phyloP scores from a whole-genome alignment of 2,797 vertebrate species.

The Smutsia temminckii region DNA sequence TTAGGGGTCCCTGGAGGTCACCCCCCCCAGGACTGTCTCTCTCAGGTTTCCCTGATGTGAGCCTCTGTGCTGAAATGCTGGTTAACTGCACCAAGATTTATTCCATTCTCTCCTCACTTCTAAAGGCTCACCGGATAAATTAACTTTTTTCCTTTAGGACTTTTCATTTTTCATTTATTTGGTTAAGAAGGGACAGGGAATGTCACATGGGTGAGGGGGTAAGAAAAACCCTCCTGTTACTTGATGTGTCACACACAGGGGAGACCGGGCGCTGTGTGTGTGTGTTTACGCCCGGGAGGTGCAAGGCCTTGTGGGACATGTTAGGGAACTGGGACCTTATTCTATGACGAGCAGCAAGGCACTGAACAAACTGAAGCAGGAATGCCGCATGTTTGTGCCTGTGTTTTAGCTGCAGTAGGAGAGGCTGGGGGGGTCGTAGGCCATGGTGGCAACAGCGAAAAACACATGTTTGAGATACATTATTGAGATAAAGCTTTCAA shows the following conservation, averaged over 20 bases:
- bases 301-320: not conserved
- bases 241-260: not conserved
- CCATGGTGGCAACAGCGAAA: accelerated
- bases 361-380: not conserved
- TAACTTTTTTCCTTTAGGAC: not conserved
- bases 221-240: not conserved
- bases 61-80: not conserved
- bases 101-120: not conserved
- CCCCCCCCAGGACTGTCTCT: not conserved
- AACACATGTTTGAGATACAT: not conserved
- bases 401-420: not conserved
- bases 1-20: not conserved
- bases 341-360: not conserved
- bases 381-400: accelerated
- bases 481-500: not conserved
- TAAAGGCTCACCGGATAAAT: not conserved
- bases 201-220: too few species aligned
- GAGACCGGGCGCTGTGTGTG: not conserved
- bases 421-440: not conserved
- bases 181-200: not conserved
- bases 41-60: not conserved
- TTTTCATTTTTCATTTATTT: not conserved
- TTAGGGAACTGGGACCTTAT: not conserved
- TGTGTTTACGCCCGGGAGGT: accelerated
- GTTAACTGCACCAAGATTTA: not conserved